A percentile compares a stretch with the other conserved stretches of the same genome.
Evolutionary conservation across 2,888 invertebrate species (phyloP).

Genomic region (Hydrotaea diabolus): DNA sequence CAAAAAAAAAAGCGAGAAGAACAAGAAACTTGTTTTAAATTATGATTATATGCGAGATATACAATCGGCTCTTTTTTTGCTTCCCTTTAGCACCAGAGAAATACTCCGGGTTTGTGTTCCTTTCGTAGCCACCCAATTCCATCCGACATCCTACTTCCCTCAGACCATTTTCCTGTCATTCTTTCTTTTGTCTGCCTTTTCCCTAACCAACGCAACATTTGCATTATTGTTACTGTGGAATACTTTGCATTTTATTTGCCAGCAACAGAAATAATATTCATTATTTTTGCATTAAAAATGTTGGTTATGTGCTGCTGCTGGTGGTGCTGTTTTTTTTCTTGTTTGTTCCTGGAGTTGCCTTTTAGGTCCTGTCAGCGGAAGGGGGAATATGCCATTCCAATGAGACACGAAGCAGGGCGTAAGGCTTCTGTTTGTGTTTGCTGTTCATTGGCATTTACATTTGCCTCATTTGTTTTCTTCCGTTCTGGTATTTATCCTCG

Average conservation of each 20-base stretch:
- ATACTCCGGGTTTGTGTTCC: not conserved
- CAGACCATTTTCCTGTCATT: not conserved
- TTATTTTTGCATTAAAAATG: constrained; percentile 64
- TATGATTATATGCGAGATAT: constrained; percentile 14
- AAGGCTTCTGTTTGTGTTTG: not conserved
- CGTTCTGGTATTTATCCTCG: not conserved
- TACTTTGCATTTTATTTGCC: constrained; percentile 8
- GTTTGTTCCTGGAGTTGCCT: not conserved
- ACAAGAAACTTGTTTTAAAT: constrained; percentile 9
- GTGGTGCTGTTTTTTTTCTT: not conserved
- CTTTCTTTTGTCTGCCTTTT: not conserved
- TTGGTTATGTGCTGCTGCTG: constrained; percentile 4
- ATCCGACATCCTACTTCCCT: not conserved
- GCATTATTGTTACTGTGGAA: not conserved
- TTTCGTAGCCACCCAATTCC: not conserved
- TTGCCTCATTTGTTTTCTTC: constrained; percentile 39
- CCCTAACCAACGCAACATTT: not conserved
- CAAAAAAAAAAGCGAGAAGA: not conserved
- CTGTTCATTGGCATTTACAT: constrained; percentile 29
- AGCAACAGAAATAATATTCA: constrained; percentile 60
- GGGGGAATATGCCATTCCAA: not conserved
- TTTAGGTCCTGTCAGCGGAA: not conserved
- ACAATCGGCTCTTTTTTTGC: not conserved
- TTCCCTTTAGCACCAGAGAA: not conserved
- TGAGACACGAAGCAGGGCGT: too few species aligned